Percentiles rank a stretch among this genome's conserved stretches.
phyloP scores from a whole-genome alignment of 2,113 vertebrate genomes.

The Oxygymnocypris stewartii region DNA sequence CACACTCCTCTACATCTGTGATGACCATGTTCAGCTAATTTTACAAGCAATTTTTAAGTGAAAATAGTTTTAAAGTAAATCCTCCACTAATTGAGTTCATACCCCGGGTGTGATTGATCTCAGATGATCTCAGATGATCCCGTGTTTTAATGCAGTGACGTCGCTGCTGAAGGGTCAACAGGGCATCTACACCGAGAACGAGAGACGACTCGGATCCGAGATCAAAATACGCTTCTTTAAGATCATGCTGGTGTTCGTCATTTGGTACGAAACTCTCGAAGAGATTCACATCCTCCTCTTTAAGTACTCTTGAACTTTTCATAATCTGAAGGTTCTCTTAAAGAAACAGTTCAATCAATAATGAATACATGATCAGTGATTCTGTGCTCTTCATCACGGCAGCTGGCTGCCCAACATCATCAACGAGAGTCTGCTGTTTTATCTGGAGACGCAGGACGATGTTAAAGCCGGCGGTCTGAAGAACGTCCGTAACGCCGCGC shows the following conservation, averaged over 20 bases:
- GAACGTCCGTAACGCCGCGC: conserved; percentile 81
- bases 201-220: conserved; percentile 84
- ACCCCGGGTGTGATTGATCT: too few species aligned
- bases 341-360: neutral
- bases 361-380: neutral
- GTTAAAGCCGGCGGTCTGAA: conserved; percentile 76
- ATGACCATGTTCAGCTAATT: neutral
- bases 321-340: too few species aligned
- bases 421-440: conserved; percentile 93
- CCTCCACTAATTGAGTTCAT: too few species aligned
- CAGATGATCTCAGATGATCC: neutral
- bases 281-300: neutral
- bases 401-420: conserved; percentile 94
- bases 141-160: conserved; percentile 76
- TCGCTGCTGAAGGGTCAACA: conserved; percentile 92
- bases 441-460: conserved; percentile 88
- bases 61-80: too few species aligned
- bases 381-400: neutral
- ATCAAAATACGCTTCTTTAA: conserved; percentile 95
- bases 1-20: too few species aligned
- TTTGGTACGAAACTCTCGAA: conserved; percentile 82
- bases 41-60: neutral
- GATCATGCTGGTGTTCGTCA: conserved; percentile 91
- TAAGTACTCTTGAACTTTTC: neutral
- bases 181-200: conserved; percentile 95